A percentile compares a stretch with the other conserved stretches of the same genome.
phyloP scores from a whole-genome alignment of 1,140 invertebrate genomes.

The Chrysopa pallens region DNA sequence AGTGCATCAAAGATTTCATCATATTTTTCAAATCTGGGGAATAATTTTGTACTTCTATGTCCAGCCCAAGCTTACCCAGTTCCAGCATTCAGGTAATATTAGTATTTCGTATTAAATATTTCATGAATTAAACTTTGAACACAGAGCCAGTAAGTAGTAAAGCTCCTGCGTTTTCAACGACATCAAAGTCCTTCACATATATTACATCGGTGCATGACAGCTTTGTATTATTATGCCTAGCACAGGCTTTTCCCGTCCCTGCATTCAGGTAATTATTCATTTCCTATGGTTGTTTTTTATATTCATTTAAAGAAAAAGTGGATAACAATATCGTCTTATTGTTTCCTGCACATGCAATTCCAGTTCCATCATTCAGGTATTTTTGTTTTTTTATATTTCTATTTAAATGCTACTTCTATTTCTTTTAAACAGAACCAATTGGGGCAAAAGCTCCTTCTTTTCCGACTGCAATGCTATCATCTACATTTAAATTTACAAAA shows the following conservation, averaged over 20 bases:
- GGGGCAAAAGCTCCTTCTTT: constrained; percentile 43
- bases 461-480: constrained; percentile 46
- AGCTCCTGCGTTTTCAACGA: constrained; percentile 43
- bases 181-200: constrained; percentile 42
- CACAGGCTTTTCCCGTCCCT: constrained; percentile 46
- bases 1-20: constrained; percentile 47
- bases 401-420: constrained; percentile 1
- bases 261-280: constrained; percentile 19
- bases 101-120: background rate
- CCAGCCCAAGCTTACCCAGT: constrained; percentile 44
- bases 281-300: constrained; percentile 23
- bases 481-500: constrained; percentile 31
- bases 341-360: constrained; percentile 48
- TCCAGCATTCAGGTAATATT: constrained; percentile 36
- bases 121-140: too few species aligned
- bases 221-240: constrained; percentile 47
- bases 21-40: constrained; percentile 28
- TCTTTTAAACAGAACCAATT: constrained; percentile 38
- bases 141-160: constrained; percentile 44
- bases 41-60: constrained; percentile 26
- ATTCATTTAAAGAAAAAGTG: constrained; percentile 12
- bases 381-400: constrained; percentile 4
- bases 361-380: constrained; percentile 51
- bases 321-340: constrained; percentile 28
- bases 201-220: constrained; percentile 29